Conservation (phyloP, 2,888 invertebrate species). For the Athripsodes cinereus region DNA sequence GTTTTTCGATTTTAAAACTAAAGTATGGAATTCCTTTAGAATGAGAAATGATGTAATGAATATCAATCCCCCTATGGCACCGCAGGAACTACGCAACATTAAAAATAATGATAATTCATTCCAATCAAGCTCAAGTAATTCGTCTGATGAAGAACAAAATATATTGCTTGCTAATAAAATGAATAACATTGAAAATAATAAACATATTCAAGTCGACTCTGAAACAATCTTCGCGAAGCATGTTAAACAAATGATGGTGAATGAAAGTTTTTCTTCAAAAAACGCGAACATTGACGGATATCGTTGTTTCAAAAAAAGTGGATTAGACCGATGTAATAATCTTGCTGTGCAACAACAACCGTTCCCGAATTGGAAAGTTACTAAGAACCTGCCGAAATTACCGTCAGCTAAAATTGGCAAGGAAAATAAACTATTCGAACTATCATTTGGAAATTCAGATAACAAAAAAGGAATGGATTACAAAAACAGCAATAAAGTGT, state of each 20-base stretch:
- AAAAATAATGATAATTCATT: background rate
- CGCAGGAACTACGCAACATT: background rate
- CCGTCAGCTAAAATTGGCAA: background rate
- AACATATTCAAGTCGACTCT: background rate
- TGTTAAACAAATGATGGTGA: constrained; percentile 6
- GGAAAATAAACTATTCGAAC: background rate
- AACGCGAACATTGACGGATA: background rate
- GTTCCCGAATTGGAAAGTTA: constrained; percentile 11
- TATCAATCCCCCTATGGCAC: too few species aligned
- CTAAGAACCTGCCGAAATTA: constrained; percentile 3
- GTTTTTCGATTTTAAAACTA: constrained; percentile 14
- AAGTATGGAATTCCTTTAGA: background rate
- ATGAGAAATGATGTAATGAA: background rate
- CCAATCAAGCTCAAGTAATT: background rate
- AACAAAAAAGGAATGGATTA: background rate
- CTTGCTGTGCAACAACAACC: background rate
- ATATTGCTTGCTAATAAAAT: too few species aligned
- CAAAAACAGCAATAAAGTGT: too few species aligned
- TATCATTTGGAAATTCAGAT: background rate
- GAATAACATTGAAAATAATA: background rate
- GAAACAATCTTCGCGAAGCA: constrained; percentile 10
- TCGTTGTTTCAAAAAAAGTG: background rate
- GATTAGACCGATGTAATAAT: background rate
- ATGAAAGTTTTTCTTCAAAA: background rate
- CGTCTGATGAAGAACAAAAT: background rate